phyloP scores from a whole-genome alignment of 2,113 vertebrate genomes.

The Plectropomus leopardus region DNA sequence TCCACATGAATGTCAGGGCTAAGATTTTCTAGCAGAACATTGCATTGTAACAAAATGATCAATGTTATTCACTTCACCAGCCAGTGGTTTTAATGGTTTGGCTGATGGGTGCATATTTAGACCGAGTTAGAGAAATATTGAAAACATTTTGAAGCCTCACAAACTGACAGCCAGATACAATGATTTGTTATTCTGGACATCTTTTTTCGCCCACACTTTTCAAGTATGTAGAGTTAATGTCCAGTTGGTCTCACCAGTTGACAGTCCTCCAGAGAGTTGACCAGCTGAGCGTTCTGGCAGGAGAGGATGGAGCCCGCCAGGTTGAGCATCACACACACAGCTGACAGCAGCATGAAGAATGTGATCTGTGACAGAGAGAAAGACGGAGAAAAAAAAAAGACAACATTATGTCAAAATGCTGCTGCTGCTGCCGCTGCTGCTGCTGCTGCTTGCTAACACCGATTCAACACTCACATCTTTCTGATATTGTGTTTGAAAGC shows the following conservation, averaged over 20 bases:
- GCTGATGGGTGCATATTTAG: too few relatives aligned
- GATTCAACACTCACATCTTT: background rate
- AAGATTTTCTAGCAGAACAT: too few relatives aligned
- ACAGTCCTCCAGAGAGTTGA: slow-evolving; percentile 95
- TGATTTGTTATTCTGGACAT: background rate
- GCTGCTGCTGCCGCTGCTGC: too few relatives aligned
- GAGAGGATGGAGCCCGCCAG: slow-evolving; percentile 98
- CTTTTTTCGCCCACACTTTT: background rate
- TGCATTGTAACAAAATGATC: too few relatives aligned
- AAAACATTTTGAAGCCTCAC: background rate
- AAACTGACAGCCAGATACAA: background rate
- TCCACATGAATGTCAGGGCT: too few relatives aligned
- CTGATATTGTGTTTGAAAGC: slow-evolving; percentile 21
- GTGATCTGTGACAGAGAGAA: slow-evolving; percentile 89
- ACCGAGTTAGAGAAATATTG: background rate
- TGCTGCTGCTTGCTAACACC: too few relatives aligned
- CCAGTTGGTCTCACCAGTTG: slow-evolving; percentile 92
- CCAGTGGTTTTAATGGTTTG: too few relatives aligned
- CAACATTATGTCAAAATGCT: slow-evolving; percentile 27
- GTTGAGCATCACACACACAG: slow-evolving; percentile 98
- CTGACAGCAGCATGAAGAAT: slow-evolving; percentile 98
- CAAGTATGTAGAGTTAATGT: background rate
- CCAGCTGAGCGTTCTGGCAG: slow-evolving; percentile 98
- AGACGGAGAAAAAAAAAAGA: slow-evolving; percentile 13
- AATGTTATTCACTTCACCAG: too few relatives aligned